phyloP scores from a whole-genome alignment of 23 tunicate species.

The Diplosoma virens region DNA sequence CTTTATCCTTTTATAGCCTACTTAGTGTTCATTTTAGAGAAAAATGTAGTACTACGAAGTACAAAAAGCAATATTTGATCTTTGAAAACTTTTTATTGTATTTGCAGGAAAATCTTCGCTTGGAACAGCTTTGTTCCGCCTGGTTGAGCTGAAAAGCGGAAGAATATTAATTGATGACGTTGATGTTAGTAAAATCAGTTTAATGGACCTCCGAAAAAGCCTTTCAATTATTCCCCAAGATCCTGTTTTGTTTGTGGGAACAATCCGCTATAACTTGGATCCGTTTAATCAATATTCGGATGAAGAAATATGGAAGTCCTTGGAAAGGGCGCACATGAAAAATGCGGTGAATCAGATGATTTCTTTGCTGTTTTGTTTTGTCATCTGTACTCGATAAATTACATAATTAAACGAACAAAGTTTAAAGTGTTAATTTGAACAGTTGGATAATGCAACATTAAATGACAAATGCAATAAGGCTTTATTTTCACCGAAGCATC shows the following conservation, averaged over 20 bases:
- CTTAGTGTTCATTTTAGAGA: too few relatives aligned
- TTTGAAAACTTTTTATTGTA: too few relatives aligned
- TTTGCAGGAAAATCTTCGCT: slow-evolving; percentile 83
- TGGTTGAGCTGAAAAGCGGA: slow-evolving; percentile 57
- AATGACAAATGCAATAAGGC: too few relatives aligned
- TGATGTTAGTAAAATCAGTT: slow-evolving; percentile 49
- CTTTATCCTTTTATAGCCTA: too few relatives aligned
- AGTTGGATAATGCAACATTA: too few relatives aligned
- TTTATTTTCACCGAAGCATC: too few relatives aligned
- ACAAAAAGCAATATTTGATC: too few relatives aligned
- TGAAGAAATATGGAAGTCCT: slow-evolving; percentile 83
- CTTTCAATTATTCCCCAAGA: slow-evolving; percentile 97
- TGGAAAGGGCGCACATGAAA: slow-evolving; percentile 94
- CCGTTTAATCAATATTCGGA: slow-evolving; percentile 91
- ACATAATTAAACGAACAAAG: too few relatives aligned
- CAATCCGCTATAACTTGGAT: slow-evolving; percentile 90
- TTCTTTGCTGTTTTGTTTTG: too few relatives aligned
- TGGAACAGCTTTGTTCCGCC: slow-evolving; percentile 75
- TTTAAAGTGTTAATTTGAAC: too few relatives aligned
- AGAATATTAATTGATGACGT: slow-evolving; percentile 75
- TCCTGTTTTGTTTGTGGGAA: slow-evolving; percentile 92
- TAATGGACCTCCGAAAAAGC: slow-evolving; percentile 61
- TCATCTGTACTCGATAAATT: too few relatives aligned
- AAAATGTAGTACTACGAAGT: too few relatives aligned
- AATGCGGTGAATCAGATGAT: slow-evolving; percentile 45